Conservation (phyloP, 2,888 invertebrate genomes). For the Margaritifera margaritifera region DNA sequence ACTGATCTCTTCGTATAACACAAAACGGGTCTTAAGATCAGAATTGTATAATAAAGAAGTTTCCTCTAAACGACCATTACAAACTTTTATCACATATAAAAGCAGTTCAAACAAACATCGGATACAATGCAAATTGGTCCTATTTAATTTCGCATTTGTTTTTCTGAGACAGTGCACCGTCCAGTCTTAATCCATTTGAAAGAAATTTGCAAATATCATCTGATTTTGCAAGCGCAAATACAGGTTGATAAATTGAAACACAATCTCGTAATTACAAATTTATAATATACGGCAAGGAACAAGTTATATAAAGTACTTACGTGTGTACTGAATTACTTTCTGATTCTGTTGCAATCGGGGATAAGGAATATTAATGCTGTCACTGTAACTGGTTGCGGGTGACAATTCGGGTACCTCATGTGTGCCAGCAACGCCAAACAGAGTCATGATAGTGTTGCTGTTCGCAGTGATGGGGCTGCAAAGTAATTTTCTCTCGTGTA, state of each 20-base stretch:
- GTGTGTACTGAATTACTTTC: constrained; percentile 63
- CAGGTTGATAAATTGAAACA: constrained; percentile 1
- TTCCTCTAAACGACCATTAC: no score
- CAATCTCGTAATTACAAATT: not conserved
- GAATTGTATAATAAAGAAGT: no score
- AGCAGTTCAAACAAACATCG: no score
- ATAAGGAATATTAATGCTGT: constrained; percentile 76
- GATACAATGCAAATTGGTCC: no score
- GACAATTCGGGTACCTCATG: constrained; percentile 38
- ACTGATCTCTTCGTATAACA: no score
- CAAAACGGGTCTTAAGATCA: no score
- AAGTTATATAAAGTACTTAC: constrained; percentile 43
- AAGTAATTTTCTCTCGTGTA: constrained; percentile 80
- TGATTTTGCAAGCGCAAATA: constrained; percentile 1
- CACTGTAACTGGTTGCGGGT: constrained; percentile 47
- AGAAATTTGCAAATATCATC: no score
- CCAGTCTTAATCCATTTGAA: no score
- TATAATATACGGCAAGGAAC: no score
- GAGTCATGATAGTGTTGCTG: constrained; percentile 39
- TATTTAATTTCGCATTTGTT: no score
- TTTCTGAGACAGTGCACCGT: no score
- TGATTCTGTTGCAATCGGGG: constrained; percentile 70
- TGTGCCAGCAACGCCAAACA: constrained; percentile 34
- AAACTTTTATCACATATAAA: no score
- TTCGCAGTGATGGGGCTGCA: constrained; percentile 42